Conservation (phyloP, 2,888 invertebrate genomes). For the Caenorhabditis japonica region DNA sequence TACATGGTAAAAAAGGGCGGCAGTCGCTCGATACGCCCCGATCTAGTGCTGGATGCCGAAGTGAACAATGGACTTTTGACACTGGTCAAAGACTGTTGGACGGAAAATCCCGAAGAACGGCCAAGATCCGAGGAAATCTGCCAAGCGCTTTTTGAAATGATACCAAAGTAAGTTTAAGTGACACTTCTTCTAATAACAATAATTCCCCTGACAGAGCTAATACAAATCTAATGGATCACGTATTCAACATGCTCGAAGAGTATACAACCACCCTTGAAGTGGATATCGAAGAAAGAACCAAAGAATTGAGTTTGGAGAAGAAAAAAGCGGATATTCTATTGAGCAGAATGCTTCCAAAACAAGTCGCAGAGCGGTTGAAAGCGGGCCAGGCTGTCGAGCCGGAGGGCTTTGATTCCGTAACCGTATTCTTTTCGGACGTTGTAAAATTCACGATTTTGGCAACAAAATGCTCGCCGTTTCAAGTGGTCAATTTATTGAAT, state of each 20-base stretch:
- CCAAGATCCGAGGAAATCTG: slow-evolving; percentile 57
- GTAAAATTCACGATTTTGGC: slow-evolving; percentile 73
- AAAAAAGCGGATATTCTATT: slow-evolving; percentile 70
- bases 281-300: slow-evolving; percentile 68
- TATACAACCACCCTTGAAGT: slow-evolving; percentile 70
- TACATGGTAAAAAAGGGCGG: slow-evolving; percentile 69
- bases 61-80: slow-evolving; percentile 60
- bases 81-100: slow-evolving; percentile 72
- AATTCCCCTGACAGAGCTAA: slow-evolving; percentile 24
- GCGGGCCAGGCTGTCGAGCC: slow-evolving; percentile 72
- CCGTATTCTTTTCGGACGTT: slow-evolving; percentile 75
- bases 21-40: slow-evolving; percentile 60
- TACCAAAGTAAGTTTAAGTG: slow-evolving; percentile 51
- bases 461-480: slow-evolving; percentile 70
- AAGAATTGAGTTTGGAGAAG: slow-evolving; percentile 69
- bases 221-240: slow-evolving; percentile 72
- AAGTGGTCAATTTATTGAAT: slow-evolving; percentile 72
- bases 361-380: slow-evolving; percentile 69
- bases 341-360: slow-evolving; percentile 69
- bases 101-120: slow-evolving; percentile 63
- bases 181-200: no score
- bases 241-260: slow-evolving; percentile 72
- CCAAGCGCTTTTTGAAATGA: slow-evolving; percentile 36
- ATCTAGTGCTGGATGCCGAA: slow-evolving; percentile 45
- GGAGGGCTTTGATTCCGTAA: slow-evolving; percentile 71